Evolutionary conservation across 2,888 invertebrate species (phyloP).

Genomic region (Lacanobia wlatinum): DNA sequence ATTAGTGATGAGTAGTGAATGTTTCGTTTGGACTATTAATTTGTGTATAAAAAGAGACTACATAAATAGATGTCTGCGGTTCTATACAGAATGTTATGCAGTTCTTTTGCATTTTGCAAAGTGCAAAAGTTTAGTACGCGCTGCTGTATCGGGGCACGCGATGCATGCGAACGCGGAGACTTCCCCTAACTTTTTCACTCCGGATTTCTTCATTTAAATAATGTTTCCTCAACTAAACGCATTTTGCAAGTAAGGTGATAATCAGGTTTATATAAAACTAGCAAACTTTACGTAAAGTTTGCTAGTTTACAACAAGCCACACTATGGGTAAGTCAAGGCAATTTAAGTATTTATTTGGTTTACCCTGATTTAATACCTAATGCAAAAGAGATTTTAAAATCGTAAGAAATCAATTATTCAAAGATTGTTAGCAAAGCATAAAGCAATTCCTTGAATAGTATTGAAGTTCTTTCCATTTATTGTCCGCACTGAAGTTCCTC

Average conservation of each 20-base stretch:
- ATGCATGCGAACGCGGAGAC: slow-evolving; percentile 79
- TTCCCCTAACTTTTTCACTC: slow-evolving; percentile 80
- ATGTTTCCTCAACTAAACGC: slow-evolving; percentile 79
- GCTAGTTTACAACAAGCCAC: neutral
- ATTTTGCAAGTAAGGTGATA: slow-evolving; percentile 61
- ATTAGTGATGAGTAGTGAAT: slow-evolving; percentile 71
- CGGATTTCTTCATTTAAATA: slow-evolving; percentile 83
- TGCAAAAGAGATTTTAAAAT: slow-evolving; percentile 16
- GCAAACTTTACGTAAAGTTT: slow-evolving; percentile 13
- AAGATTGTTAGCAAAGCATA: slow-evolving; percentile 48
- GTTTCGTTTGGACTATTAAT: slow-evolving; percentile 69
- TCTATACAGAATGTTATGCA: slow-evolving; percentile 77
- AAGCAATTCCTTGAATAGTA: slow-evolving; percentile 66
- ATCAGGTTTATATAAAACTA: slow-evolving; percentile 38
- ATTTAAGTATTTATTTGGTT: too few relatives aligned
- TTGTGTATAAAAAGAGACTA: slow-evolving; percentile 67
- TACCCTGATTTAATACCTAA: slow-evolving; percentile 12
- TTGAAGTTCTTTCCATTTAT: slow-evolving; percentile 66
- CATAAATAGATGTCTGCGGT: slow-evolving; percentile 73
- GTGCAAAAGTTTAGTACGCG: slow-evolving; percentile 84
- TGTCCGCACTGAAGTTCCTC: slow-evolving; percentile 64
- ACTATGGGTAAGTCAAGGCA: neutral
- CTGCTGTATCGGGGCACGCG: slow-evolving; percentile 79
- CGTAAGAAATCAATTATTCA: slow-evolving; percentile 51
- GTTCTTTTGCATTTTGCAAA: slow-evolving; percentile 86